Evolutionary conservation across 1,140 invertebrate species (phyloP).

Genomic region (Drosophila prosaltans): DNA sequence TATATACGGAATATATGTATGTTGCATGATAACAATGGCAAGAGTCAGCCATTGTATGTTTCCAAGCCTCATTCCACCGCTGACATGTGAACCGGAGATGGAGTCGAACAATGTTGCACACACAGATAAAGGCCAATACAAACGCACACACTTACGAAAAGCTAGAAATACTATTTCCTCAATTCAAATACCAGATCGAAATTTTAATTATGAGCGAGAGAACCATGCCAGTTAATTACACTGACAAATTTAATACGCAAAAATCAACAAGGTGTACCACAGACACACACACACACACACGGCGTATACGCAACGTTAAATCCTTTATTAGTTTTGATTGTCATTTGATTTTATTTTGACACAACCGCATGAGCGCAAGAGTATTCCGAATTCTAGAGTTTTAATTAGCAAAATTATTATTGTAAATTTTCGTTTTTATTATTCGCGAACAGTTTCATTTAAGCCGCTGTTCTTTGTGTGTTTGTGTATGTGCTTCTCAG

Average conservation of each 20-base stretch:
- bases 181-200: slow-evolving; percentile 32
- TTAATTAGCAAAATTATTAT: slow-evolving; percentile 52
- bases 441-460: slow-evolving; percentile 21
- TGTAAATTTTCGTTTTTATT: slow-evolving; percentile 34
- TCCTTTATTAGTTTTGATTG: slow-evolving; percentile 54
- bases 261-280: slow-evolving; percentile 44
- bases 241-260: slow-evolving; percentile 29
- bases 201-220: slow-evolving; percentile 55
- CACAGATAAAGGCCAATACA: too few relatives aligned
- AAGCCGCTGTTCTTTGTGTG: slow-evolving; percentile 27
- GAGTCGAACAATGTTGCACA: neutral
- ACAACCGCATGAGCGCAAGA: too few relatives aligned
- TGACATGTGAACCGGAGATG: slow-evolving; percentile 45
- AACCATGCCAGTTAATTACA: slow-evolving; percentile 49
- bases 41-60: slow-evolving; percentile 7
- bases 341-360: slow-evolving; percentile 28
- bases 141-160: neutral
- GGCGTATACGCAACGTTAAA: slow-evolving; percentile 52
- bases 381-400: neutral
- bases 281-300: slow-evolving; percentile 18
- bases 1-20: neutral
- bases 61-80: slow-evolving; percentile 10
- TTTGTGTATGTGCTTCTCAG: slow-evolving; percentile 31
- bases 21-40: slow-evolving; percentile 8
- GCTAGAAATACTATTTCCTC: neutral